These are phyloP conservation scores for Aurelia aurita DNA, from an alignment of 30 jellyfish, hydroid and myxozoan species.

Conservation along the genomic window DNA sequence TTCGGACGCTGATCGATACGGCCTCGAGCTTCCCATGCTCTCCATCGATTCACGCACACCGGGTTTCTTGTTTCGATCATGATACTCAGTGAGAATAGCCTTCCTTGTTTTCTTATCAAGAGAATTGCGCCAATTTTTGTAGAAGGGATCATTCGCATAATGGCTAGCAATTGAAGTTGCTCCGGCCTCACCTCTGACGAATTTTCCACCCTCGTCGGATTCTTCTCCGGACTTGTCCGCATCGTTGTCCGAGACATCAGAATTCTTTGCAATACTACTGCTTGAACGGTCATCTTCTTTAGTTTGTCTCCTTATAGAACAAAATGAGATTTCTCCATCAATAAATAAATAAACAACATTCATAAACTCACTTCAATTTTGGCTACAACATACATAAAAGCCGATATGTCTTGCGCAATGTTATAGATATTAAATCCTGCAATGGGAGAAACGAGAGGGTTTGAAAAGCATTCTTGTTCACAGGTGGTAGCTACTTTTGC, in stretches of 20 bases:
- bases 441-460: too few species aligned
- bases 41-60: conserved; percentile 65
- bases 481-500: too few species aligned
- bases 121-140: conserved; percentile 90
- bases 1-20: conserved; percentile 84
- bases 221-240: conserved; percentile 87
- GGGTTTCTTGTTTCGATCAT: conserved; percentile 45
- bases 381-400: too few species aligned
- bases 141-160: conserved; percentile 95
- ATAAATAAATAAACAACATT: background rate
- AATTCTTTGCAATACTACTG: conserved; percentile 79
- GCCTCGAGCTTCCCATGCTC: conserved; percentile 61
- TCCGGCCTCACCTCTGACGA: conserved; percentile 60
- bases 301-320: conserved; percentile 23
- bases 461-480: too few species aligned
- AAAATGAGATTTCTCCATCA: background rate
- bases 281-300: conserved; percentile 65
- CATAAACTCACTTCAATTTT: too few species aligned
- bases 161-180: conserved; percentile 91
- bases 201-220: conserved; percentile 72
- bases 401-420: too few species aligned
- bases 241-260: conserved; percentile 85
- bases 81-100: conserved; percentile 86
- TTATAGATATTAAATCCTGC: too few species aligned
- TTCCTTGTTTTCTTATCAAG: conserved; percentile 93